phyloP scores from a whole-genome alignment of 2,113 vertebrate species.

The Planiliza haematocheilus region DNA sequence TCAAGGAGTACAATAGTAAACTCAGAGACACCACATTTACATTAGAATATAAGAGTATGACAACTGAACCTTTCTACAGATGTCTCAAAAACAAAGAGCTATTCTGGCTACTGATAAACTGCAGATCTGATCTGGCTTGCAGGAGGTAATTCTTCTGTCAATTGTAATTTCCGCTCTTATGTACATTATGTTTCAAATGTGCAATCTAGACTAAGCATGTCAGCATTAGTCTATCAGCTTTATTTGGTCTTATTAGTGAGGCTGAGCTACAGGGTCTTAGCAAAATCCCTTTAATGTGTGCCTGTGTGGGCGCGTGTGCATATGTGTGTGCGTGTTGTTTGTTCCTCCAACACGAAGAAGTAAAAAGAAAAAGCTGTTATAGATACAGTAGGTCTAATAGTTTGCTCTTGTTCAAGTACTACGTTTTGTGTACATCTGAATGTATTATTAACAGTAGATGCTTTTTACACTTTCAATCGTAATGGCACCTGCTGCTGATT shows the following conservation, averaged over 20 bases:
- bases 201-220: conserved; percentile 16
- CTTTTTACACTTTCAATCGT: no score
- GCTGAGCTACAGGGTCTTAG: conserved; percentile 16
- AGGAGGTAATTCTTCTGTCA: conserved; percentile 36
- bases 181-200: conserved; percentile 30
- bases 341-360: neutral
- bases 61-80: conserved; percentile 11
- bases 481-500: neutral
- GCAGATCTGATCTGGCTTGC: conserved; percentile 20
- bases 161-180: conserved; percentile 10
- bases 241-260: conserved; percentile 24
- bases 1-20: conserved; percentile 1
- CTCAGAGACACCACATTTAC: neutral
- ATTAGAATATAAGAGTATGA: conserved; percentile 11
- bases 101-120: conserved; percentile 20
- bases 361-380: neutral
- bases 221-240: conserved; percentile 35
- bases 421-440: no score
- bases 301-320: no score
- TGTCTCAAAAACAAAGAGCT: conserved; percentile 7
- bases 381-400: no score
- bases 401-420: no score
- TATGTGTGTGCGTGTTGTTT: neutral
- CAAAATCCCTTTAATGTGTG: conserved; percentile 10
- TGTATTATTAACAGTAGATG: no score